Conservation (phyloP, 2,113 vertebrate species). For the Chrysemys picta region DNA sequence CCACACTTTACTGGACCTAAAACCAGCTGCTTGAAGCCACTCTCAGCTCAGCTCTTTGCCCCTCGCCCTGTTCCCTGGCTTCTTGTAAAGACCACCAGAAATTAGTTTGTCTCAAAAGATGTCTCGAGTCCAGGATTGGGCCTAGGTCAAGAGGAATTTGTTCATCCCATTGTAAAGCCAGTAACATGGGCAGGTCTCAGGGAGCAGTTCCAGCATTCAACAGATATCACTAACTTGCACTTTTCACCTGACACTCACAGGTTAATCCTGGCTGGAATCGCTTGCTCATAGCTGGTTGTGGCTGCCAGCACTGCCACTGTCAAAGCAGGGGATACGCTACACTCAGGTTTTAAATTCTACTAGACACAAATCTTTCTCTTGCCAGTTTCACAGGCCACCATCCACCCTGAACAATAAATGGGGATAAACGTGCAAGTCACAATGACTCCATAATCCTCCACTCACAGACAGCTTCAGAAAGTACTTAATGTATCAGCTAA, state of each 20-base stretch:
- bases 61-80: not conserved
- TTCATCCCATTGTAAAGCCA: not conserved
- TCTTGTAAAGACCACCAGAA: not conserved
- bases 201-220: not conserved
- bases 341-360: not conserved
- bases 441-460: not conserved
- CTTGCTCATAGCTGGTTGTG: not conserved
- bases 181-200: not conserved
- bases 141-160: not conserved
- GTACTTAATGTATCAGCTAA: not conserved
- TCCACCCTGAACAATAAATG: not conserved
- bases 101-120: not conserved
- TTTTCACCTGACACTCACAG: not conserved
- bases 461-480: not conserved
- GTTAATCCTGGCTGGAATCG: not conserved
- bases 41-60: not conserved
- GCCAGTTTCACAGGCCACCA: not conserved
- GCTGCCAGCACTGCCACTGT: not conserved
- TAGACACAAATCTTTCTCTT: not conserved
- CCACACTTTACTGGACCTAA: not conserved
- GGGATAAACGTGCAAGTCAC: not conserved
- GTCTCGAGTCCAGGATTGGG: not conserved
- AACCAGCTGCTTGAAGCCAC: not conserved
- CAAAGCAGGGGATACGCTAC: not conserved
- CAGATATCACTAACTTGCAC: not conserved